Evolutionary conservation across 2,113 vertebrate species (phyloP), one percentile per base, ranked within the genome.

Genomic region (Lophochroa leadbeateri): DNA sequence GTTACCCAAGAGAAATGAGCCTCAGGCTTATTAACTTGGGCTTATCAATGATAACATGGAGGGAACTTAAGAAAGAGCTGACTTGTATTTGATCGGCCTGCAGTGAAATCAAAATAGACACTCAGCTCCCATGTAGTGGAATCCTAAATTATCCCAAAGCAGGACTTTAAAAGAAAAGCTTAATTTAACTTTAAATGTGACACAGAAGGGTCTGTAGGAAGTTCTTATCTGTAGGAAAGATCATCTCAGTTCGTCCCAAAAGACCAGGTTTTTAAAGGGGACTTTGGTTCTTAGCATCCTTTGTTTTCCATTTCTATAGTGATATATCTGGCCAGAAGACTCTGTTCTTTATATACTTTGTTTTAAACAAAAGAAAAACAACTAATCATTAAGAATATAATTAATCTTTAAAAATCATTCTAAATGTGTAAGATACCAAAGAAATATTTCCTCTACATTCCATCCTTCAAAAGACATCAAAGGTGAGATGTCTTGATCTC

Each of bases 31-130:
- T 44, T 53, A 43, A 53, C 9, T 61, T 53, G 55, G 29, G 9
- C 8, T 71, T 44, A 60, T 28, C 0, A 0, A 44, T 3, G 20
- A 16, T 4, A 70, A 81, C 0, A 1, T 35, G 10, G 12, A 47
- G 65, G 20, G 35, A 50, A 25, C 17, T 13, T 43, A 41, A 20
- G 41, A 88, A 67, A 70, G 21, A 74, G 3, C 11, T 93, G 46
- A 18, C 19, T 93, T 52, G 7, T 27, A 25, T 70, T 86, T 77
- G 63, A 35, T n/a, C 2, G 11, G 28, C 58, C 39, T 70, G 33
- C 61, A 67, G 47, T 46, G 60, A 83, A 78, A 29, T 33, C 24
- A 92, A 92, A 95, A 72, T 28, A 85, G 44, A 39, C 1, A 3
- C 13, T 82, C 57, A 16, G 8, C 53, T 95, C 63, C 78, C 46